phyloP scores from a whole-genome alignment of 2,888 invertebrate genomes.

The Allacma fusca region DNA sequence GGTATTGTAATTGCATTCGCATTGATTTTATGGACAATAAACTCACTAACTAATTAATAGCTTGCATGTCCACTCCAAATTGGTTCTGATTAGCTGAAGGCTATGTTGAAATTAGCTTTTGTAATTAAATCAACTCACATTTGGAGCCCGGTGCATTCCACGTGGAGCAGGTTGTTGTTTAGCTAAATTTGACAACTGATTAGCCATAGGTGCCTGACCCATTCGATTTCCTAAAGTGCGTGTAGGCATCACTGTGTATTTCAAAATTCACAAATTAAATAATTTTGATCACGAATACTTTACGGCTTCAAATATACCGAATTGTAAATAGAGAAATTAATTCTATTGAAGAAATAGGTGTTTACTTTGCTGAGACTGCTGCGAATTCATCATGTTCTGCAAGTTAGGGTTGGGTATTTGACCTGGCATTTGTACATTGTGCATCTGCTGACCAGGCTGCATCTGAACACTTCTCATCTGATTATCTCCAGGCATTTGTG shows the following conservation, averaged over 20 bases:
- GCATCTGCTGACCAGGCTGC: conserved; percentile 42
- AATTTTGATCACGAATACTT: background rate
- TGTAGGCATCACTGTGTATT: conserved; percentile 16
- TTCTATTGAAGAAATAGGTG: too few relatives aligned
- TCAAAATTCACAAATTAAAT: background rate
- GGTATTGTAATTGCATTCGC: too few relatives aligned
- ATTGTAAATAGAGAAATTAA: conserved; percentile 1
- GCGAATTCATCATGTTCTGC: conserved; percentile 38
- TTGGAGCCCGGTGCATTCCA: conserved; percentile 66
- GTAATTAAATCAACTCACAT: conserved; percentile 11
- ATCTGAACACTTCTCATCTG: conserved; percentile 62
- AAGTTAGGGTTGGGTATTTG: conserved; percentile 63
- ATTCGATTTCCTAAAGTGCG: conserved; percentile 49
- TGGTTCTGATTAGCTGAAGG: background rate
- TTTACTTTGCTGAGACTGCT: conserved; percentile 19
- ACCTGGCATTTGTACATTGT: conserved; percentile 62
- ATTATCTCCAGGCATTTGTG: conserved; percentile 12
- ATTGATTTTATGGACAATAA: too few relatives aligned
- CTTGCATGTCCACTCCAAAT: too few relatives aligned
- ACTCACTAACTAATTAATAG: background rate
- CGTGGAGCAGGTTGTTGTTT: conserved; percentile 62
- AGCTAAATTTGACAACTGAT: conserved; percentile 49
- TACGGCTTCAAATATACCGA: background rate
- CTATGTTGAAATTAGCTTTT: background rate
- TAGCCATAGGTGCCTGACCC: conserved; percentile 46